Conservation (phyloP, 1,140 invertebrate species). For the Leptinotarsa lineolata region DNA sequence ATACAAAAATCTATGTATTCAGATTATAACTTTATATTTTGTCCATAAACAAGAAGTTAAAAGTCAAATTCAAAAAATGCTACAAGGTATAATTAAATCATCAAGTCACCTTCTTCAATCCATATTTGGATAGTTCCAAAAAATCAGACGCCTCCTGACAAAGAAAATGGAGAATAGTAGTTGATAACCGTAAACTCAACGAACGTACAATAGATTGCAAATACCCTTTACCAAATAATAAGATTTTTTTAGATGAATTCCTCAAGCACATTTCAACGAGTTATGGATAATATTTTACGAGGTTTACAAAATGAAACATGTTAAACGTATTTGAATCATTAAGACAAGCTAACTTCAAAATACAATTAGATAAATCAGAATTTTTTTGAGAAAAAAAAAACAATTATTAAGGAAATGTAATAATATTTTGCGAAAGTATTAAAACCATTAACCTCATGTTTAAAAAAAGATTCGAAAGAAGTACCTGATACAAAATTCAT, state of each 20-base stretch:
- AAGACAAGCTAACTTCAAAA: too few species aligned
- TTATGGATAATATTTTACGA: slow-evolving; percentile 5
- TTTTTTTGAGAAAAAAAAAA: too few species aligned
- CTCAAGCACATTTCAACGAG: slow-evolving; percentile 8
- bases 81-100: neutral
- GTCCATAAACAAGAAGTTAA: slow-evolving; percentile 15
- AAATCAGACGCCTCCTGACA: slow-evolving; percentile 3
- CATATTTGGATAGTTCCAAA: slow-evolving; percentile 1
- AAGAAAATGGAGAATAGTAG: neutral
- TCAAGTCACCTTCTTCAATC: neutral
- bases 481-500: too few species aligned
- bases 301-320: slow-evolving; percentile 7
- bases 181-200: slow-evolving; percentile 6
- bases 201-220: neutral
- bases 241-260: slow-evolving; percentile 3
- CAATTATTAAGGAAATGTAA: too few species aligned
- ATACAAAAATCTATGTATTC: slow-evolving; percentile 21
- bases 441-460: too few species aligned
- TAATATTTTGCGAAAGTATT: too few species aligned
- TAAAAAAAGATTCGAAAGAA: too few species aligned
- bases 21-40: slow-evolving; percentile 1
- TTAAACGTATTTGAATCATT: neutral
- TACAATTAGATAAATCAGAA: too few species aligned
- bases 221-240: slow-evolving; percentile 5
- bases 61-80: neutral